These are phyloP conservation scores for Aspiorhynchus laticeps DNA, from an alignment of 2,113 vertebrate species.

Conservation along the genomic window DNA sequence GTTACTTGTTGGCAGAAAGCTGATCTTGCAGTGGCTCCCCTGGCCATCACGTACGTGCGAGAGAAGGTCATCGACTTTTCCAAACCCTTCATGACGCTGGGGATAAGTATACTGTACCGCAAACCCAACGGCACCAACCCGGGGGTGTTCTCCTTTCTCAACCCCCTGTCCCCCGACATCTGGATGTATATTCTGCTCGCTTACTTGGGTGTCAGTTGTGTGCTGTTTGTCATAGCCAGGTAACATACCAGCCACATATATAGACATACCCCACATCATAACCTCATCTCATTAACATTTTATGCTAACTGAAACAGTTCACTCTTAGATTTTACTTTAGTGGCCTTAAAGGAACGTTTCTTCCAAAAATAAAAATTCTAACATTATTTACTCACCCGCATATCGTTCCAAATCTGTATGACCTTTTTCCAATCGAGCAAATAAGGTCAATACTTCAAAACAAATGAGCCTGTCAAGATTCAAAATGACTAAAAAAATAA, in stretches of 20 bases:
- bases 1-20: conserved; percentile 91
- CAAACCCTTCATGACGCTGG: conserved; percentile 99
- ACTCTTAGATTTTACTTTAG: background rate
- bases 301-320: background rate
- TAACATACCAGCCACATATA: conserved; percentile 89
- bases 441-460: background rate
- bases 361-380: no score
- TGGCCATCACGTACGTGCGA: conserved; percentile 96
- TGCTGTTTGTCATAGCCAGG: conserved; percentile 99
- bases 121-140: conserved; percentile 99
- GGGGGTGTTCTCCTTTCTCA: conserved; percentile 99
- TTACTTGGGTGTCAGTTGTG: conserved; percentile 99
- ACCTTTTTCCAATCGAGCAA: background rate
- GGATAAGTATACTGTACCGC: conserved; percentile 99
- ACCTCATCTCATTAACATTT: conserved; percentile 49
- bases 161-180: conserved; percentile 99
- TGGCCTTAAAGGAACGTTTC: background rate
- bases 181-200: conserved; percentile 99
- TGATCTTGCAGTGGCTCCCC: conserved; percentile 97
- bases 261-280: conserved; percentile 60
- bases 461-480: background rate
- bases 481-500: background rate
- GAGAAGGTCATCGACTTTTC: conserved; percentile 99
- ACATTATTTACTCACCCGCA: background rate
- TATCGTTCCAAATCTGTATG: background rate